phyloP scores from a whole-genome alignment of 2,797 vertebrate species.

The Microtus agrestis region DNA sequence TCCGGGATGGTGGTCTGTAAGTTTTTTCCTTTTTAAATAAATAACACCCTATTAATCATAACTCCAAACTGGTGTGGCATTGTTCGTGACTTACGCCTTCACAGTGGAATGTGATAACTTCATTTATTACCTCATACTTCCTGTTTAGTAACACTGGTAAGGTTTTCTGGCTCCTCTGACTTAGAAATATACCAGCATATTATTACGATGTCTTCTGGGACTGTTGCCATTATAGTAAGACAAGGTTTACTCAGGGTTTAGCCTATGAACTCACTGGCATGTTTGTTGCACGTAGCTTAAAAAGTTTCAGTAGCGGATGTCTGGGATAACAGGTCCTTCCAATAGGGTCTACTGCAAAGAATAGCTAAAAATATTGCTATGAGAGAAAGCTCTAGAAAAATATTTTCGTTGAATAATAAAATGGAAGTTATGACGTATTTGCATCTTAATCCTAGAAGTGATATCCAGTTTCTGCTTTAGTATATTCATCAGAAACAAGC shows the following conservation, averaged over 20 bases:
- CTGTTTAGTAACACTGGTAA: not conserved
- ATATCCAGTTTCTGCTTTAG: not conserved
- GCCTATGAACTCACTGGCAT: not conserved
- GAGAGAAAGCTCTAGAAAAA: not conserved
- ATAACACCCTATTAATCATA: too few relatives aligned
- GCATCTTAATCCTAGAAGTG: not conserved
- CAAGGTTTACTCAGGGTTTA: rapidly evolving
- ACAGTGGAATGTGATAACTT: not conserved
- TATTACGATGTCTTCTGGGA: not conserved
- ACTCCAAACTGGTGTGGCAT: too few relatives aligned
- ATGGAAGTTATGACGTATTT: not conserved
- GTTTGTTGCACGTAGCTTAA: not conserved
- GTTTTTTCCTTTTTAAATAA: too few relatives aligned
- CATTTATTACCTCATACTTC: not conserved
- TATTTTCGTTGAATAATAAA: not conserved
- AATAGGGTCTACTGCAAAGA: not conserved
- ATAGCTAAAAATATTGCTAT: not conserved
- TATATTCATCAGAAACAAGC: not conserved
- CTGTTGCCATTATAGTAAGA: not conserved
- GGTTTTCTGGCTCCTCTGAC: not conserved
- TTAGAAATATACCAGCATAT: not conserved
- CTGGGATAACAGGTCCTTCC: not conserved
- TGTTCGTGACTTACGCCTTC: too few relatives aligned
- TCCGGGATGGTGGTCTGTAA: too few relatives aligned
- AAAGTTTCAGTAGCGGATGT: not conserved